Conservation (phyloP, 2,888 invertebrate genomes). For the Drosophila gaucha region DNA sequence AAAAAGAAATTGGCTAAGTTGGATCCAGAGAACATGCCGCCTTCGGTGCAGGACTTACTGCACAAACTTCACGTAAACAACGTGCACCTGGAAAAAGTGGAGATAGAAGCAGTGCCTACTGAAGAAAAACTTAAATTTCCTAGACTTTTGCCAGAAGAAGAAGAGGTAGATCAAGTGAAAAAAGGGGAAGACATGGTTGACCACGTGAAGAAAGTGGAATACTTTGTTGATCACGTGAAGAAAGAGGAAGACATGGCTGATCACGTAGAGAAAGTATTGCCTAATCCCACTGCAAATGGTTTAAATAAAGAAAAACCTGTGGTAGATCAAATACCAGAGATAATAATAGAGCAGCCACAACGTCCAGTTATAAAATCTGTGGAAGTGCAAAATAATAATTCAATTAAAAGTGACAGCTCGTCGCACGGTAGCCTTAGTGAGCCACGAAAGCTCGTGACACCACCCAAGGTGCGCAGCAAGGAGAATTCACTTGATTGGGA, state of each 20-base stretch:
- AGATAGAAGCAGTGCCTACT: background rate
- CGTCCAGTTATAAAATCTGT: background rate
- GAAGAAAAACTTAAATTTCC: slow-evolving; percentile 64
- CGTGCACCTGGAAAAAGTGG: background rate
- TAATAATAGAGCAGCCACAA: slow-evolving; percentile 4
- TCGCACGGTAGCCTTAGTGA: slow-evolving; percentile 58
- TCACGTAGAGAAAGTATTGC: background rate
- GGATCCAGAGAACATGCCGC: slow-evolving; percentile 80
- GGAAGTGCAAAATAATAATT: slow-evolving; percentile 15
- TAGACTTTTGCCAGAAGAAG: slow-evolving; percentile 52
- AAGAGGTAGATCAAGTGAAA: background rate
- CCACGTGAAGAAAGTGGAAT: background rate
- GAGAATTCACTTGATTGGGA: slow-evolving; percentile 73
- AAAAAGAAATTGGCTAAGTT: slow-evolving; percentile 78
- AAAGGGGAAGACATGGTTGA: slow-evolving; percentile 1
- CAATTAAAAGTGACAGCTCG: slow-evolving; percentile 54
- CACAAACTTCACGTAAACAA: slow-evolving; percentile 48
- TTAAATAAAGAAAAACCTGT: background rate
- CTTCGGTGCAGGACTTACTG: slow-evolving; percentile 83
- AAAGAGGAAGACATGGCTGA: background rate
- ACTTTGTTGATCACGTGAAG: background rate
- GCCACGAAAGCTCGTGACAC: slow-evolving; percentile 30
- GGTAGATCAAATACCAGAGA: slow-evolving; percentile 9
- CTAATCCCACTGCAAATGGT: slow-evolving; percentile 11
- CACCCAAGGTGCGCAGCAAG: slow-evolving; percentile 58